Conservation (phyloP, 2,888 invertebrate species). For the Leptogaster cylindrica region DNA sequence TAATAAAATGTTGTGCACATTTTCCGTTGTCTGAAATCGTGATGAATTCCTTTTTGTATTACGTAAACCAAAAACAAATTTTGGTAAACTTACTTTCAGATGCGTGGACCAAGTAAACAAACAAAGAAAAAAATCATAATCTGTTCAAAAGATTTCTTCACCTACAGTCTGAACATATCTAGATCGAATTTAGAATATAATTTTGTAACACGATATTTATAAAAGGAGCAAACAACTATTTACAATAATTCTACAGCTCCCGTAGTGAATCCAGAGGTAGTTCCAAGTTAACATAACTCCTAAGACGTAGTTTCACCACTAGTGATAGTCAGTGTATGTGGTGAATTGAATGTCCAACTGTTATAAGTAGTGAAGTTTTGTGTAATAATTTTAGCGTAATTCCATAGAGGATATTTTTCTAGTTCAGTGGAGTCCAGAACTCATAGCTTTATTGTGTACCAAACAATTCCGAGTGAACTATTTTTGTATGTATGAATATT, state of each 20-base stretch:
- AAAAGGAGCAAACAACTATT: background rate
- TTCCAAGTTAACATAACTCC: slow-evolving; percentile 26
- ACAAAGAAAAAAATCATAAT: background rate
- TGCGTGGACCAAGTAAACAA: background rate
- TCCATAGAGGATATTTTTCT: background rate
- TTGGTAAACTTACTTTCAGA: background rate
- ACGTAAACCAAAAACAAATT: too few relatives aligned
- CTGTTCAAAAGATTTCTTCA: slow-evolving; percentile 1
- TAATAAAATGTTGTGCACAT: slow-evolving; percentile 10
- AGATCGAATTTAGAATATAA: slow-evolving; percentile 17
- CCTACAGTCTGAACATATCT: slow-evolving; percentile 28
- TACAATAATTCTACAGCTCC: background rate
- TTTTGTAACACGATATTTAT: slow-evolving; percentile 10
- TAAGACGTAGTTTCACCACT: background rate
- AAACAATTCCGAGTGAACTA: slow-evolving; percentile 1
- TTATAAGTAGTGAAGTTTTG: slow-evolving; percentile 17
- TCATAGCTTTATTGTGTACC: slow-evolving; percentile 19
- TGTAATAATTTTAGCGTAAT: too few relatives aligned
- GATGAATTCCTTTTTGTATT: slow-evolving; percentile 1
- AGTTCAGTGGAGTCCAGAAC: background rate
- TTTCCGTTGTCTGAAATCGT: too few relatives aligned
- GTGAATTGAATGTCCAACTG: slow-evolving; percentile 19
- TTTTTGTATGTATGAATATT: slow-evolving; percentile 24
- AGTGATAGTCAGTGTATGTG: background rate
- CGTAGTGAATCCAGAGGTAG: slow-evolving; percentile 1